phyloP scores from a whole-genome alignment of 1,140 invertebrate species.

The Leptopilina clavipes region DNA sequence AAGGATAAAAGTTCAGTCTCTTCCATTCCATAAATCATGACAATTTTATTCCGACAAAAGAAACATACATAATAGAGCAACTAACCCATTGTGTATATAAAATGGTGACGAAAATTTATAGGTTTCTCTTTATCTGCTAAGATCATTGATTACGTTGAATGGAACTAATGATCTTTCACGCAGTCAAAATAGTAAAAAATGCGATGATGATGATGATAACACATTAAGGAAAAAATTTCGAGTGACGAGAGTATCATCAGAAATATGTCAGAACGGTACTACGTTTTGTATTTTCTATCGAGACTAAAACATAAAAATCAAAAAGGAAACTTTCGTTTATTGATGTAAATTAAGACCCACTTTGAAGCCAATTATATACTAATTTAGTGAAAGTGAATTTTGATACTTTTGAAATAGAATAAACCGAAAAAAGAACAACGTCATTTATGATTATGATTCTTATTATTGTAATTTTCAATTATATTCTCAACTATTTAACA shows the following conservation, averaged over 20 bases:
- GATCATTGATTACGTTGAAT: slow-evolving; percentile 25
- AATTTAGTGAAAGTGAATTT: slow-evolving; percentile 20
- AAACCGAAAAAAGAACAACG: background rate
- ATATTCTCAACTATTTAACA: background rate
- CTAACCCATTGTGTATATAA: background rate
- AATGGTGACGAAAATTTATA: slow-evolving; percentile 16
- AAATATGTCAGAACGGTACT: background rate
- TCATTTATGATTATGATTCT: slow-evolving; percentile 19
- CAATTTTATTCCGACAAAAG: background rate
- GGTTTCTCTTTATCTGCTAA: background rate
- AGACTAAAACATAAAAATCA: background rate
- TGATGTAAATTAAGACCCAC: slow-evolving; percentile 11
- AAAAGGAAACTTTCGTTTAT: background rate
- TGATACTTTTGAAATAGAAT: background rate
- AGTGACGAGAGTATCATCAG: background rate
- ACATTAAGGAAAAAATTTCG: background rate
- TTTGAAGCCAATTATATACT: background rate
- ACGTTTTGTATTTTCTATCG: no score
- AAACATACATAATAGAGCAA: slow-evolving; percentile 5
- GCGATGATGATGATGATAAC: no score
- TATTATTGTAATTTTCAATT: background rate
- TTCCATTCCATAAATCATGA: background rate
- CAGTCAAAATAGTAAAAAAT: slow-evolving; percentile 20
- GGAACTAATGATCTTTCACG: background rate
- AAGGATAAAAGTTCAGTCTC: no score